phyloP scores from a whole-genome alignment of 2,797 vertebrate species.

The Ceyx erithaca region DNA sequence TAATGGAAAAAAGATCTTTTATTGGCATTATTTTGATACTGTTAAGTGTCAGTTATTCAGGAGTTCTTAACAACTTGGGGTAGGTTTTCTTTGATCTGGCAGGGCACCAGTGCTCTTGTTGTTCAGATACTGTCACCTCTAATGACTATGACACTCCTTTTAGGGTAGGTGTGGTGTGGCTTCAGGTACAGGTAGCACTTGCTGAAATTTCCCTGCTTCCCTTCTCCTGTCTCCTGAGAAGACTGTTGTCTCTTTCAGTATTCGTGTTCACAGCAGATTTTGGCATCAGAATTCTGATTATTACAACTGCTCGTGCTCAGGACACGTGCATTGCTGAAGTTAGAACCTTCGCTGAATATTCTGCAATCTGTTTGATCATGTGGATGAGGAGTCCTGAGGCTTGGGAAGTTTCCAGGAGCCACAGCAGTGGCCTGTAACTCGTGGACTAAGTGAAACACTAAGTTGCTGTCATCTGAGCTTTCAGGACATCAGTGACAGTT shows the following conservation, averaged over 20 bases:
- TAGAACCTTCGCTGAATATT: not conserved
- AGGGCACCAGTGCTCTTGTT: not conserved
- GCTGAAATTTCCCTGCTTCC: rapidly evolving
- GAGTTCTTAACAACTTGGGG: not conserved
- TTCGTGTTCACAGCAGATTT: not conserved
- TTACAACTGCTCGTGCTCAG: not conserved
- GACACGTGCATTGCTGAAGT: rapidly evolving
- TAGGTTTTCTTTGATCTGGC: not conserved
- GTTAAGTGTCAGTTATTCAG: not conserved
- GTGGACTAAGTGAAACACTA: not conserved
- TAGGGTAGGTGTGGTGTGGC: rapidly evolving
- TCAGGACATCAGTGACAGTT: not conserved
- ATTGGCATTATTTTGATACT: not conserved
- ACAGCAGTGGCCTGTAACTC: no score
- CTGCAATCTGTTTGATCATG: not conserved
- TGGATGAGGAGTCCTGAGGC: not conserved
- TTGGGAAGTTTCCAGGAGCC: not conserved
- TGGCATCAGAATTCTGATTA: not conserved
- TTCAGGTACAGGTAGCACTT: not conserved
- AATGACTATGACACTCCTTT: not conserved
- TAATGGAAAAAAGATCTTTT: not conserved
- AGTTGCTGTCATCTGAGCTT: not conserved
- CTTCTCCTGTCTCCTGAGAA: not conserved
- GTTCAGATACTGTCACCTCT: not conserved
- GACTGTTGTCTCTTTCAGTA: not conserved